These are phyloP conservation scores for Symphodus melops DNA, from an alignment of 2,113 vertebrate genomes.

Conservation along the genomic window DNA sequence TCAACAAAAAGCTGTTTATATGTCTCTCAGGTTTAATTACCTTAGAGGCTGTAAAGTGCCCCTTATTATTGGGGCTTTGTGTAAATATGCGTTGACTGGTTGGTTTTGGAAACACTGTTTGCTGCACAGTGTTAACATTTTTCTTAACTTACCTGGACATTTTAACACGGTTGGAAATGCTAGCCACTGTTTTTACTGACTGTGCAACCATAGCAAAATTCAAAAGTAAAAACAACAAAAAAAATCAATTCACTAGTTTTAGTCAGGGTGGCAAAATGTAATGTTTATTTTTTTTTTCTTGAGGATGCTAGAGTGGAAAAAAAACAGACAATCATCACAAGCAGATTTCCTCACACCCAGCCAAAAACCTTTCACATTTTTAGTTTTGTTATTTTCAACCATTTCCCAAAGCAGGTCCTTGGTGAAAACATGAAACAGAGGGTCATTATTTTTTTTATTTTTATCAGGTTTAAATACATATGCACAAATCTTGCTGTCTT, in stretches of 20 bases:
- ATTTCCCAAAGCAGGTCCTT: slow-evolving; percentile 16
- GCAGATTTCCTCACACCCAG: slow-evolving; percentile 20
- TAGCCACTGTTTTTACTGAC: slow-evolving; percentile 17
- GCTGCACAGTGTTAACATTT: slow-evolving; percentile 10
- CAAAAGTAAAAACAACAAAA: background rate
- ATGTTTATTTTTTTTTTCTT: slow-evolving; percentile 3
- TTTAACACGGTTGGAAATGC: slow-evolving; percentile 29
- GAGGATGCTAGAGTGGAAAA: slow-evolving; percentile 20
- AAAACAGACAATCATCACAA: slow-evolving; percentile 13
- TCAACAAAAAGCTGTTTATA: slow-evolving; percentile 50
- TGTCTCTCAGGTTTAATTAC: slow-evolving; percentile 61
- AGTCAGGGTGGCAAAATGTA: slow-evolving; percentile 11
- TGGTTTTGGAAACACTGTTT: slow-evolving; percentile 36
- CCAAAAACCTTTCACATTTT: background rate
- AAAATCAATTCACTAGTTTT: slow-evolving; percentile 35
- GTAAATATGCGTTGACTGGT: slow-evolving; percentile 42
- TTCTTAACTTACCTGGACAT: slow-evolving; percentile 20
- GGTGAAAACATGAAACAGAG: slow-evolving; percentile 6
- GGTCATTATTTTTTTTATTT: slow-evolving; percentile 29
- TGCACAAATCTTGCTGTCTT: slow-evolving; percentile 7
- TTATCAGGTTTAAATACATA: slow-evolving; percentile 29
- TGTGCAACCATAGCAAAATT: slow-evolving; percentile 49
- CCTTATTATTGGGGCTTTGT: slow-evolving; percentile 36
- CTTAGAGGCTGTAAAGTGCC: slow-evolving; percentile 44
- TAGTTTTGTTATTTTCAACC: slow-evolving; percentile 1